These are phyloP conservation scores for Dipodomys merriami DNA, from an alignment of 2,113 vertebrate genomes.

Conservation along the genomic window DNA sequence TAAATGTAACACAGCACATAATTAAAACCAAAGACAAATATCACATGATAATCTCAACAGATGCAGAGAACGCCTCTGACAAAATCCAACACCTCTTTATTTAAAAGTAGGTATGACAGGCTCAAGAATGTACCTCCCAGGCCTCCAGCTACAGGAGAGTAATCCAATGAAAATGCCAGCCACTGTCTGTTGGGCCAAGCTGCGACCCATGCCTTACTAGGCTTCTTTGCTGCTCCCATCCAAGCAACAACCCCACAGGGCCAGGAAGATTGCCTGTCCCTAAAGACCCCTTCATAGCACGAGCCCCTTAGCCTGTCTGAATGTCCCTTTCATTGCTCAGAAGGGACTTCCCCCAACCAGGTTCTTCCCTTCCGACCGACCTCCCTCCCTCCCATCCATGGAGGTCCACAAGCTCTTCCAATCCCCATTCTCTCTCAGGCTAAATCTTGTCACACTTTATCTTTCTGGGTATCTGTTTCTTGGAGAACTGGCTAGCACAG, in stretches of 20 bases:
- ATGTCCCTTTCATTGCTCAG: no score
- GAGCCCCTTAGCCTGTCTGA: background rate
- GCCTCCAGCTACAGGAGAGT: background rate
- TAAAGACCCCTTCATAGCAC: background rate
- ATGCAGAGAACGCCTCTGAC: no score
- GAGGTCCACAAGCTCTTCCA: background rate
- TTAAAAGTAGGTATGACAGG: background rate
- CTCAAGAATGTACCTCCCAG: accelerated
- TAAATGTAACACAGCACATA: no score
- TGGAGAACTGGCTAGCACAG: background rate
- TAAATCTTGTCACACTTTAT: background rate
- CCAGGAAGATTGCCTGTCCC: background rate
- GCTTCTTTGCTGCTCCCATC: no score
- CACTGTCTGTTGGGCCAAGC: no score
- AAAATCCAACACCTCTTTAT: no score
- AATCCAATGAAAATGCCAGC: no score
- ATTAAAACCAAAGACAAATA: no score
- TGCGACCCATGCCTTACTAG: no score
- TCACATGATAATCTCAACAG: no score
- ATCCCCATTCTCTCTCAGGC: background rate
- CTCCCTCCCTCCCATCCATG: background rate
- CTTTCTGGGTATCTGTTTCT: background rate
- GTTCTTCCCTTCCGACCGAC: background rate
- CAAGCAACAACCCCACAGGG: no score
- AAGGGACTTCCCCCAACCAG: background rate